Evolutionary conservation across 2,888 invertebrate genomes (phyloP).

Genomic region (Sarcophaga variegata): DNA sequence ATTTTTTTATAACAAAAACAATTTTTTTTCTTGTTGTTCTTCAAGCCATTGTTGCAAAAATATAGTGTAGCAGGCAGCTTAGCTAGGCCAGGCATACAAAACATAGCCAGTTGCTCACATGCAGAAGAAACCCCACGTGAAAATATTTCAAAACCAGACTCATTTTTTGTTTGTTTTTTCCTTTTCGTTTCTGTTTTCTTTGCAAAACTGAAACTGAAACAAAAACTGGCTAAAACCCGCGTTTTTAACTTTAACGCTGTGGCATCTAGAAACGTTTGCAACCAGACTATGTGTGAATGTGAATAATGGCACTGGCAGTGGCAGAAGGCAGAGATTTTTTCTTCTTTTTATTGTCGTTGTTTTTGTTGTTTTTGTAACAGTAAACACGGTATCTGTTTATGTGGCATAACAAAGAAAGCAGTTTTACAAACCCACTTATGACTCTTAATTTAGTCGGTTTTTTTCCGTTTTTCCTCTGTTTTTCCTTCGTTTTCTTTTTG

Average conservation of each 20-base stretch:
- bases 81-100: neutral
- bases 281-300: neutral
- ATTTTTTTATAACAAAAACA: neutral
- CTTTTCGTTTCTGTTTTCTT: too few species aligned
- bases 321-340: too few species aligned
- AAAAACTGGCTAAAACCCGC: neutral
- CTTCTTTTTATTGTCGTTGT: too few species aligned
- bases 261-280: neutral
- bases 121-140: constrained; percentile 63
- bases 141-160: constrained; percentile 62
- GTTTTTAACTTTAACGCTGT: neutral
- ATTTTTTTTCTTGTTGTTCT: neutral
- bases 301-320: neutral
- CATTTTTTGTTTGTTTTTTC: neutral
- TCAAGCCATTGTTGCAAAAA: constrained; percentile 52
- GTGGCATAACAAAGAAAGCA: neutral
- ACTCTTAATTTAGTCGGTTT: neutral
- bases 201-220: neutral
- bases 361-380: neutral
- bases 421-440: constrained; percentile 56
- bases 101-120: constrained; percentile 30
- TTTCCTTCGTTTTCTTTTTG: constrained; percentile 1
- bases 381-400: constrained; percentile 24
- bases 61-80: constrained; percentile 32
- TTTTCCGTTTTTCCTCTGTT: neutral